These are phyloP conservation scores for Halcyon malimbica DNA, from an alignment of 2,113 vertebrate species.

Conservation along the genomic window DNA sequence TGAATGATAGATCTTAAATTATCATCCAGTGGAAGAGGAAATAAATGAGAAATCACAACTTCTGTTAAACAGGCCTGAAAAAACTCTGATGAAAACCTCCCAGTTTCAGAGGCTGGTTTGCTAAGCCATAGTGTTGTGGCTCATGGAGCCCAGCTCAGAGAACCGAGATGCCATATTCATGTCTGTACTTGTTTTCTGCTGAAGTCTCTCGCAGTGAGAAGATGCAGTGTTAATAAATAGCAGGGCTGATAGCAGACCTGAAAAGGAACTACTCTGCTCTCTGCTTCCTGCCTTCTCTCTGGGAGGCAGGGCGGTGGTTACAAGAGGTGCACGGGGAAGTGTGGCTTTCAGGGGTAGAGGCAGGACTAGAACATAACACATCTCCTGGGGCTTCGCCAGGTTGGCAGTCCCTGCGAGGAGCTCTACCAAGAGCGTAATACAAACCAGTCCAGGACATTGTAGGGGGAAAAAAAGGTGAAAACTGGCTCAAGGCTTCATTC, in stretches of 20 bases:
- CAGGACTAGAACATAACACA: background rate
- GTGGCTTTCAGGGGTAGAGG: background rate
- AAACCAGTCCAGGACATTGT: background rate
- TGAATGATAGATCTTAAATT: slow-evolving; percentile 76
- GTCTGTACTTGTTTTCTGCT: background rate
- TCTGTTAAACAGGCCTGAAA: slow-evolving; percentile 22
- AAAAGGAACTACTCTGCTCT: background rate
- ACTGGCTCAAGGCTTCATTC: background rate
- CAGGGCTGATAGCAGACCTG: background rate
- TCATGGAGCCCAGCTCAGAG: background rate
- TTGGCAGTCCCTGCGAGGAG: background rate
- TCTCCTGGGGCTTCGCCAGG: background rate
- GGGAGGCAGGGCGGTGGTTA: no score
- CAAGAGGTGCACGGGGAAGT: background rate
- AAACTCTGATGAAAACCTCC: slow-evolving; percentile 4
- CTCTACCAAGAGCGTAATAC: background rate
- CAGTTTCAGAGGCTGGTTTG: background rate
- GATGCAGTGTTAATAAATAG: background rate
- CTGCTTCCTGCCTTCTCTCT: background rate
- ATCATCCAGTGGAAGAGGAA: slow-evolving; percentile 56
- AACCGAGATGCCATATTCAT: background rate
- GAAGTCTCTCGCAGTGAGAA: background rate
- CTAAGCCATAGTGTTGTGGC: background rate
- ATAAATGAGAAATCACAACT: slow-evolving; percentile 68
- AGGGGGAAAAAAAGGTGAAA: background rate